Percentiles rank a stretch among this genome's conserved stretches.
phyloP scores from a whole-genome alignment of 2,113 vertebrate genomes.

The Laticauda laticaudata region DNA sequence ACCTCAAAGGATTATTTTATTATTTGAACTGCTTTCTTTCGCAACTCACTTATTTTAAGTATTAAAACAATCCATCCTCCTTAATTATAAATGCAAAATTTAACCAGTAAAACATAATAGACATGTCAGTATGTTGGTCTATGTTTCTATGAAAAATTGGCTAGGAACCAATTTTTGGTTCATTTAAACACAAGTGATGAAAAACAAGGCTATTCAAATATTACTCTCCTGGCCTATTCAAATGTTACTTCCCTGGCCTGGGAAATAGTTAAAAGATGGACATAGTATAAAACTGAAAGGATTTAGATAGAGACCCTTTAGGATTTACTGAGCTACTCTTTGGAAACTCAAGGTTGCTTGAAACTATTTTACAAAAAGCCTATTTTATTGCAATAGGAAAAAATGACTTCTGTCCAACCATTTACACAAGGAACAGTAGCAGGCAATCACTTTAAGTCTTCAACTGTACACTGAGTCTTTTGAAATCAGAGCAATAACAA shows the following conservation, averaged over 20 bases:
- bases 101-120: neutral
- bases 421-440: neutral
- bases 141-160: neutral
- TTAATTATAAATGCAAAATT: neutral
- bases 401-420: neutral
- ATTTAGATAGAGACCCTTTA: neutral
- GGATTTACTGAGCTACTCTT: neutral
- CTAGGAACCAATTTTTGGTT: neutral
- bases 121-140: neutral
- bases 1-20: neutral
- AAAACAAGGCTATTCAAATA: neutral
- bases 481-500: neutral
- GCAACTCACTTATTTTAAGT: neutral
- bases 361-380: neutral
- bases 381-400: neutral
- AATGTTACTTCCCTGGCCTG: too few relatives aligned
- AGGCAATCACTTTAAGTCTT: neutral
- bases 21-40: neutral
- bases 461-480: neutral
- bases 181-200: neutral
- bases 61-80: neutral
- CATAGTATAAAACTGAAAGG: neutral
- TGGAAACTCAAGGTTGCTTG: neutral
- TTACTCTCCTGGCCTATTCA: neutral
- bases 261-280: neutral